phyloP scores from a whole-genome alignment of 2,113 vertebrate genomes.

The Galemys pyrenaicus region DNA sequence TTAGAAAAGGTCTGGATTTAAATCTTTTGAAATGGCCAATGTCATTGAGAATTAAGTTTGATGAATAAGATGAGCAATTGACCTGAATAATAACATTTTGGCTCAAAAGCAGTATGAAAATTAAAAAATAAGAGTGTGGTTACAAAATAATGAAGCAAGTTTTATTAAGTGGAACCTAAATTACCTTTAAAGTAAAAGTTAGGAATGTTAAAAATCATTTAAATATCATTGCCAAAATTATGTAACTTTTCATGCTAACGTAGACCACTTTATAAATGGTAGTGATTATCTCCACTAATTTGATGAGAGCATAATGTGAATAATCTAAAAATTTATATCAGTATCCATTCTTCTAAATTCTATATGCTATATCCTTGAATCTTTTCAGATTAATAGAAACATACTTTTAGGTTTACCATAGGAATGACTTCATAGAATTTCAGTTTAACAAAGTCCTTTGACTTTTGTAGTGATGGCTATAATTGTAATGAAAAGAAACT shows the following conservation, averaged over 20 bases:
- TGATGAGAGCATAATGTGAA: background rate
- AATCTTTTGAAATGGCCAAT: background rate
- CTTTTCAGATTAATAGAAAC: slow-evolving; percentile 26
- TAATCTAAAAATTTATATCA: slow-evolving; percentile 36
- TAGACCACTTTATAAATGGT: background rate
- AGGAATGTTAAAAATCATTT: slow-evolving; percentile 3
- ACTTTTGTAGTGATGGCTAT: background rate
- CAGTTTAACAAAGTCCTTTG: background rate
- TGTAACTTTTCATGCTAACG: background rate
- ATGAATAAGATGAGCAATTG: background rate
- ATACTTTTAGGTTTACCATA: background rate
- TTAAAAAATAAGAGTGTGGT: background rate
- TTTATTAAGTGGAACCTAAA: slow-evolving; percentile 6
- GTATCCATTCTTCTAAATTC: background rate
- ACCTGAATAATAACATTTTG: background rate
- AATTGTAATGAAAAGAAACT: background rate
- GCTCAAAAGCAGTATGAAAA: background rate
- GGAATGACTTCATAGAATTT: background rate
- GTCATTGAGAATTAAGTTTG: slow-evolving; percentile 12
- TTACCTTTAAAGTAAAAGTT: slow-evolving; percentile 26
- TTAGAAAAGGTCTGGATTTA: background rate
- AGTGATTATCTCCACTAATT: background rate
- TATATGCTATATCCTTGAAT: background rate
- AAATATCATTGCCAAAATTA: background rate
- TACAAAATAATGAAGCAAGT: background rate